Conservation (phyloP, 2,113 vertebrate genomes). For the Antigone vipio region DNA sequence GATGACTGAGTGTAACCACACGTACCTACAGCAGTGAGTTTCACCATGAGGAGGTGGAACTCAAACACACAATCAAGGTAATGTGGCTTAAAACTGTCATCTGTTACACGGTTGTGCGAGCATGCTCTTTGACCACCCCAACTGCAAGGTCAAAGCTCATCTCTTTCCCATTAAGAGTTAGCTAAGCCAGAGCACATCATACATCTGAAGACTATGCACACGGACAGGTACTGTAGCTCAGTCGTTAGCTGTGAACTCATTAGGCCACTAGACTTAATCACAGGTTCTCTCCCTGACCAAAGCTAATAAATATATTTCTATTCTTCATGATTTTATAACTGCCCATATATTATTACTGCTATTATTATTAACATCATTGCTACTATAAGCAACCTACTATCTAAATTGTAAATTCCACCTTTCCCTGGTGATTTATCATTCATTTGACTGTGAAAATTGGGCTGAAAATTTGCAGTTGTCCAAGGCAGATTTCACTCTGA, state of each 20-base stretch:
- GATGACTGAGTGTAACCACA: neutral
- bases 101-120: neutral
- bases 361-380: neutral
- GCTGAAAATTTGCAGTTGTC: neutral
- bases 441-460: fast-evolving
- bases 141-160: neutral
- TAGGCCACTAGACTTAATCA: neutral
- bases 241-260: neutral
- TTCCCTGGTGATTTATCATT: neutral
- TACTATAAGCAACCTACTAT: neutral
- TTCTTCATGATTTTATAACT: neutral
- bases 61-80: neutral
- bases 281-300: neutral
- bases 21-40: neutral
- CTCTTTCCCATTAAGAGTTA: neutral
- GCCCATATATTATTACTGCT: fast-evolving
- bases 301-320: neutral
- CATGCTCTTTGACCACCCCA: neutral
- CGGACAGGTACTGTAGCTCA: neutral
- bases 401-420: neutral
- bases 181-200: neutral
- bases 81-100: neutral
- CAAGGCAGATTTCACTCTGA: neutral
- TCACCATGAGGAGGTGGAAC: neutral
- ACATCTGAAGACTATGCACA: neutral